Evolutionary conservation across 1,140 invertebrate genomes (phyloP).

Genomic region (Nomia melanderi): DNA sequence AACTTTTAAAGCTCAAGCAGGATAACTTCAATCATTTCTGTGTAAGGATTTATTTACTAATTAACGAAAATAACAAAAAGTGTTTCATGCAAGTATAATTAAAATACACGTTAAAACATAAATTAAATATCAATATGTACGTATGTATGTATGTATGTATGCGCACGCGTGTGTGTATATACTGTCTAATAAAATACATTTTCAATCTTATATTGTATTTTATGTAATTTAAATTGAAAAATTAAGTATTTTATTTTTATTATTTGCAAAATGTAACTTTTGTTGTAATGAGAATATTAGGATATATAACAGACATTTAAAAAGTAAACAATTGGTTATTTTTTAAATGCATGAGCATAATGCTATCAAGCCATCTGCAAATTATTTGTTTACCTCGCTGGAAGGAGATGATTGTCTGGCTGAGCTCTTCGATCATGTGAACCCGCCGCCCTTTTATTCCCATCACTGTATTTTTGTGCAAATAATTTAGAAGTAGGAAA

Average conservation of each 20-base stretch:
- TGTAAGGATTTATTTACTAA: not conserved
- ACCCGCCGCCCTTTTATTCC: constrained; percentile 98
- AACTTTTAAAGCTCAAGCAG: constrained; percentile 16
- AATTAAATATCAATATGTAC: constrained; percentile 11
- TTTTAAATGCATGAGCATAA: constrained; percentile 64
- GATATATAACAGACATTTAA: constrained; percentile 29
- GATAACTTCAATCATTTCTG: not conserved
- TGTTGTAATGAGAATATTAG: constrained; percentile 23
- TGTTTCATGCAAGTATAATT: constrained; percentile 37
- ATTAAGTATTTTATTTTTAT: not conserved
- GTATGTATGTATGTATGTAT: no score
- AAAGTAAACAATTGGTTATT: constrained; percentile 52
- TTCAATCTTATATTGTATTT: not conserved
- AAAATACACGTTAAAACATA: constrained; percentile 28
- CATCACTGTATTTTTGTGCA: constrained; percentile 90
- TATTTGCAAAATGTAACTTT: not conserved
- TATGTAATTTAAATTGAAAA: not conserved
- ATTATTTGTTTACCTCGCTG: constrained; percentile 92
- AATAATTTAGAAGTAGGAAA: constrained; percentile 70
- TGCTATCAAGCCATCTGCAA: constrained; percentile 74
- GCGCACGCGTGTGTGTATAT: not conserved
- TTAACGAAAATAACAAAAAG: constrained; percentile 18
- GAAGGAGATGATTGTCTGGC: constrained; percentile 98
- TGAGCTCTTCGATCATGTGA: constrained; percentile 98
- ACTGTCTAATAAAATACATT: not conserved